Base-by-base conservation (phyloP, 2,888 invertebrate species). In the Poecilus cupreus region DNA sequence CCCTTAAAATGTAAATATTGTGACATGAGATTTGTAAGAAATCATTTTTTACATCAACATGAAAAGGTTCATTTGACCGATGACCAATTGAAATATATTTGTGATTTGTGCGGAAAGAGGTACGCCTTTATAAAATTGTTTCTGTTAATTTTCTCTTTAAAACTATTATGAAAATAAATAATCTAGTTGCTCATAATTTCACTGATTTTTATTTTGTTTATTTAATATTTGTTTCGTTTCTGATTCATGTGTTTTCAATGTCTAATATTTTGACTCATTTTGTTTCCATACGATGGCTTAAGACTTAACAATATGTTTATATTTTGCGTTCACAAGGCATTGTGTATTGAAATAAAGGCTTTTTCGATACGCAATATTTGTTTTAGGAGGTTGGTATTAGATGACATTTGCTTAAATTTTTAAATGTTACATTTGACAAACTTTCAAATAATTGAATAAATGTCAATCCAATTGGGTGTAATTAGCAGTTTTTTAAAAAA, bases 1-100 rank as follows among this genome's bases (percentile, higher is more conserved):
- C 80, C 80, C 4, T 22, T 80, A 22, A 80, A 80, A 80, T 80
- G 80, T 13, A 80, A 72, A 39, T 20, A 80, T 72, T 80, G 80
- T 16, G 80, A 80, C 37, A 80, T 80, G 80, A 37, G 80, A 16
- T 80, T 80, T 57, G 24, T 72, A 3, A 37, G 80, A 11, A 80
- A 72, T 6, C 70, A 80, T 43, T 72, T 72, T 43, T 72, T 80
- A 54, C 18, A 49, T 1, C 80, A 80, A 26, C 80, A 80, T 43
- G 80, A 80, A 43, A 72, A 57, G 10, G 51, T 80, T 3, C 80
- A 80, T 72, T 54, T 80, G 18, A 39, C 39, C 3, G 80, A 39
- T 10, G 80, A 80, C 24, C 18, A 80, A 51, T 18, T 46, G 18
- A 80, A 80, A 24, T 57, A 39, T 43, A 43, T 80, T 26, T 80